A percentile compares a stretch with the other conserved stretches of the same genome.
Conservation (phyloP, 2,888 invertebrate species). For the Chymomyza caudatula region DNA sequence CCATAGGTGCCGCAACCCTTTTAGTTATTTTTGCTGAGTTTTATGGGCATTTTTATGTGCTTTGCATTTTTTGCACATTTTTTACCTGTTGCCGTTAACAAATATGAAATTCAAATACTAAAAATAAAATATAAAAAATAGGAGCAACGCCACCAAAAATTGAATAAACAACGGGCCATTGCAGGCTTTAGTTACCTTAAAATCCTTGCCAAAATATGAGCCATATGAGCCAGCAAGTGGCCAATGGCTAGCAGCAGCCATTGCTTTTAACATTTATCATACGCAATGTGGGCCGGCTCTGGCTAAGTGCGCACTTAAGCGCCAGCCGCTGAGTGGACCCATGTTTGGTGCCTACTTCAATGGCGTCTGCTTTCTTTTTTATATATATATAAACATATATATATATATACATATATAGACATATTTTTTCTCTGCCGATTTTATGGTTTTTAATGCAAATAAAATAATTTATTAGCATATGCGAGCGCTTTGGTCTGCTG, state of each 20-base stretch:
- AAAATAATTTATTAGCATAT: constrained; percentile 47
- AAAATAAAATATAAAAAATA: not conserved
- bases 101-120: not conserved
- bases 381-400: not conserved
- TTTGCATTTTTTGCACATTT: not conserved
- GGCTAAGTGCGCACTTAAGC: constrained; percentile 42
- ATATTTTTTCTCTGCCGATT: constrained; percentile 11
- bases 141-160: not conserved
- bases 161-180: not conserved
- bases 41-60: constrained; percentile 26
- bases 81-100: not conserved
- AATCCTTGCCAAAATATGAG: not conserved
- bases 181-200: not conserved
- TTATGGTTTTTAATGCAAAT: constrained; percentile 42
- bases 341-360: not conserved
- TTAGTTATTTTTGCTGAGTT: constrained; percentile 13
- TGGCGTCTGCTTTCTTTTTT: not conserved
- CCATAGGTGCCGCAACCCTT: constrained; percentile 10
- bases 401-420: not conserved
- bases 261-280: constrained; percentile 45
- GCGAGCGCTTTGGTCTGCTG: not conserved
- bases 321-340: not conserved
- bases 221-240: not conserved
- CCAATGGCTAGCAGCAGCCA: not conserved
- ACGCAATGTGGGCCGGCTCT: constrained; percentile 22